Evolutionary conservation across 1,140 invertebrate species (phyloP).

Genomic region (Matsumurasca onukii): DNA sequence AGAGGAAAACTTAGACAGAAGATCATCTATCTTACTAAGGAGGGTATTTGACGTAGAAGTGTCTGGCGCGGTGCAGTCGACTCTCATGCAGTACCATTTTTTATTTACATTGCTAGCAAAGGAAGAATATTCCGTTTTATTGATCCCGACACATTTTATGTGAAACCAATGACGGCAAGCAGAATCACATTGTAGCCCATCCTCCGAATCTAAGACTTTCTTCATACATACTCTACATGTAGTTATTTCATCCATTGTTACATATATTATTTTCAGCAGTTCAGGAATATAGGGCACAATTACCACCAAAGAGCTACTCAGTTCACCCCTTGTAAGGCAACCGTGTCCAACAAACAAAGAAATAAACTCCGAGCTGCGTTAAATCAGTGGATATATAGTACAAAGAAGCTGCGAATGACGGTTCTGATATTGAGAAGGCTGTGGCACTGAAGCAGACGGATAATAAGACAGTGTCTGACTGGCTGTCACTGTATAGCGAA

Average conservation of each 20-base stretch:
- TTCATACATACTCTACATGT: background rate
- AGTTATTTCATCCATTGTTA: background rate
- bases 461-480: background rate
- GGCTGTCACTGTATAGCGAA: background rate
- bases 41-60: background rate
- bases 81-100: background rate
- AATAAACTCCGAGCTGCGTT: background rate
- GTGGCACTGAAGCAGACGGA: background rate
- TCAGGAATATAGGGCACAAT: background rate
- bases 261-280: background rate
- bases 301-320: background rate
- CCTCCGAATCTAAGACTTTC: background rate
- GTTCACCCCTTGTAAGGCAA: background rate
- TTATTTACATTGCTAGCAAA: background rate
- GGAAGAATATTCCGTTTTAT: background rate
- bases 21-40: background rate
- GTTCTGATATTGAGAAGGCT: background rate
- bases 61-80: background rate
- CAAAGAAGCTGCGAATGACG: too few species aligned
- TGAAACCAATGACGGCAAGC: background rate
- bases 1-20: background rate
- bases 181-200: background rate
- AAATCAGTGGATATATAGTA: too few species aligned
- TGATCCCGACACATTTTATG: background rate
- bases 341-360: background rate